Base-by-base conservation (phyloP, 2,113 vertebrate species). In the Lethenteron camtschaticum region DNA sequence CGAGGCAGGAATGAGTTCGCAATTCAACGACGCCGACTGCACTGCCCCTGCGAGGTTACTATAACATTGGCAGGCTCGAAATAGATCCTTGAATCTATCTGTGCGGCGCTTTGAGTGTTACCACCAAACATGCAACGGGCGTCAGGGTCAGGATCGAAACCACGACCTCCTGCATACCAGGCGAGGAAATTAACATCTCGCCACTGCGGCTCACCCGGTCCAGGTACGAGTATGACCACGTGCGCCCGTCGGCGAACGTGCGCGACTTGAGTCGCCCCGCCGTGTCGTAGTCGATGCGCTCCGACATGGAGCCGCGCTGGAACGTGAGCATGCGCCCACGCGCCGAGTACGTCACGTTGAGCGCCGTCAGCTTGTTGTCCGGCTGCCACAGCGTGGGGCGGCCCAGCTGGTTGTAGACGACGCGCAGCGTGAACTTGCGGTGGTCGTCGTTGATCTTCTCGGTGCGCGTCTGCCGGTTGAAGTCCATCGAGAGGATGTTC, bases 371-470 rank as follows among this genome's bases (percentile, higher is more conserved):
- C 68, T 90, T 94, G 1, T 91, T 99, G 83, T 90, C 96, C 12
- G 94, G 91, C 69, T 96, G 78, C 94, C 94, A 99, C 73, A 96
- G 88, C 18, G 91, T 89, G 1, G 94, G 92, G 10, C 90, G 85
- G 18, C 94, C 94, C 75, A 92, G 85, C 14, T 87, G 84, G 71
- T 99, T 91, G 2, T 99, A 99, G 73, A 95, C 94, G 77, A 99
- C 96, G 76, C 90, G 84, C 72, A 99, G 80, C 0, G 88, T 95
- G 75, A 99, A 99, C 72, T 99, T 99, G 3, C 94, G 83, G 79
- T 99, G 94, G 71, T 99, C 94, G 1, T 99, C 94, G 2, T 99
- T 96, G 76, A 99, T 95, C 82, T 96, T 99, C 76, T 99, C 94
- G 0, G 94, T 99, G 69, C 89, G 86, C 1, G 92, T 96, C 77